phyloP scores from a whole-genome alignment of 2,797 vertebrate species.

The Micropoecilia bifurca region DNA sequence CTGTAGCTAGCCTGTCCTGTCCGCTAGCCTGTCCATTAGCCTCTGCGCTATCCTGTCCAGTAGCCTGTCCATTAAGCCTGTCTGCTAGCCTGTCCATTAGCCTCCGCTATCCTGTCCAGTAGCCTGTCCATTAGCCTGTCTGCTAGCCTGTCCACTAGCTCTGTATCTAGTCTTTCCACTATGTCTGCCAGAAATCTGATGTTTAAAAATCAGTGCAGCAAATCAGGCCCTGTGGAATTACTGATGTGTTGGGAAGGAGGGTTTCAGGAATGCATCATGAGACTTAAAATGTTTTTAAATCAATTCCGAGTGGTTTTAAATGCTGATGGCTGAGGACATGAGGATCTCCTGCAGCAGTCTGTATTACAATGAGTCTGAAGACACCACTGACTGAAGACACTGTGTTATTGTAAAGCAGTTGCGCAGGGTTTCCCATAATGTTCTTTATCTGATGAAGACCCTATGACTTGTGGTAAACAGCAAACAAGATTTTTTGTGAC shows the following conservation, averaged over 20 bases:
- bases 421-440: not conserved
- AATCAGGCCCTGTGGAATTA: slow-evolving; percentile 17
- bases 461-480: not conserved
- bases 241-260: slow-evolving; percentile 29
- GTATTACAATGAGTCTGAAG: not conserved
- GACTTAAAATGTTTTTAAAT: not conserved
- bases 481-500: not conserved
- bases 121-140: too few relatives aligned
- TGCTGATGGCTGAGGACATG: too few relatives aligned
- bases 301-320: too few relatives aligned
- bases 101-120: fast-evolving
- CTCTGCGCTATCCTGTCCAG: not conserved
- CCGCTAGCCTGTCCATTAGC: not conserved
- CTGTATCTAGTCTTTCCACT: not conserved
- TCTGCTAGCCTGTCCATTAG: too few relatives aligned
- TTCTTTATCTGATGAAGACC: not conserved
- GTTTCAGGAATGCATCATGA: not conserved
- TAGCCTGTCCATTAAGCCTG: too few relatives aligned
- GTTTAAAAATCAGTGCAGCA: slow-evolving; percentile 37
- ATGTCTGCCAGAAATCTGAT: slow-evolving; percentile 56
- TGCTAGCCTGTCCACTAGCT: too few relatives aligned
- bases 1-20: not conserved
- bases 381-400: not conserved
- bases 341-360: too few relatives aligned
- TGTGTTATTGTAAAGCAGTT: not conserved